Conservation (phyloP, 2,888 invertebrate genomes). For the Crematogaster levior region DNA sequence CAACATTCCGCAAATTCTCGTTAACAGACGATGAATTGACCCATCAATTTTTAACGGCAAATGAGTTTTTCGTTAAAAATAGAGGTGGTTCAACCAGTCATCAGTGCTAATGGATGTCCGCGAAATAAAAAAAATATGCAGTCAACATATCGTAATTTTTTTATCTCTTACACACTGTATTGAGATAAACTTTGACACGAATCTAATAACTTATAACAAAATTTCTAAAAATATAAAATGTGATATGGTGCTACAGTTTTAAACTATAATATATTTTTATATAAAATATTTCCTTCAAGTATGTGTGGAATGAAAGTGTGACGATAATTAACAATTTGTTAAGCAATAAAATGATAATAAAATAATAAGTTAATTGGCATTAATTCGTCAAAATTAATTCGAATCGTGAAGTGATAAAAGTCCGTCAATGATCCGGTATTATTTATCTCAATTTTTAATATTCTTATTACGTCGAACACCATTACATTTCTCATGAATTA, state of each 20-base stretch:
- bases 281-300: not conserved
- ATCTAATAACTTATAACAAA: not conserved
- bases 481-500: conserved; percentile 28
- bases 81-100: not conserved
- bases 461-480: conserved; percentile 7
- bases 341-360: not conserved
- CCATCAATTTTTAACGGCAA: conserved; percentile 21
- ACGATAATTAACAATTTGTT: not conserved
- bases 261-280: not conserved
- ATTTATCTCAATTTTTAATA: not conserved
- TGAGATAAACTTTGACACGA: not conserved
- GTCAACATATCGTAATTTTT: not conserved
- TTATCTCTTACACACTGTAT: not conserved
- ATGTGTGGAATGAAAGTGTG: too few relatives aligned
- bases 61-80: conserved; percentile 37
- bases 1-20: conserved; percentile 18
- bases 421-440: not conserved
- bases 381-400: conserved; percentile 1
- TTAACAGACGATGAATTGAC: conserved; percentile 24
- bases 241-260: not conserved
- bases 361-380: not conserved
- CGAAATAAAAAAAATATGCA: not conserved
- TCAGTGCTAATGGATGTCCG: not conserved
- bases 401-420: not conserved
- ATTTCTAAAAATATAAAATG: not conserved